Base-by-base conservation (phyloP, 2,113 vertebrate genomes). In the Laticauda laticaudata region DNA sequence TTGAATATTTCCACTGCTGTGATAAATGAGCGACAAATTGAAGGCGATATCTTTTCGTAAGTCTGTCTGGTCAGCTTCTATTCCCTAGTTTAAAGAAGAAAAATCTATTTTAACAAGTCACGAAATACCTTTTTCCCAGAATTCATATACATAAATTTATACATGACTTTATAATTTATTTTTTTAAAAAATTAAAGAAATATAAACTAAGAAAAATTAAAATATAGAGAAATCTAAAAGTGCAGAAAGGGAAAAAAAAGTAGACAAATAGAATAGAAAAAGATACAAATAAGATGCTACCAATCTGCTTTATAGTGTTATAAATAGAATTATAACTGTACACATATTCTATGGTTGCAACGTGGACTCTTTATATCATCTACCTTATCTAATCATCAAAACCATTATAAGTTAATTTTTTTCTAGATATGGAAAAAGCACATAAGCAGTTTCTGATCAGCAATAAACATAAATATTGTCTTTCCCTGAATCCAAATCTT, bases 1-100 rank as follows among this genome's bases (percentile, higher is more conserved):
- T 90, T 97, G 97, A 3, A 86, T 94, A 91, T 99, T 99, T 29
- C 99, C 99, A 7, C 98, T 99, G 96, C 97, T 97, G 97, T 99
- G 99, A 93, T 99, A 99, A 94, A 99, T 99, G 81, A 99, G 98
- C 0, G 99, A 98, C 91, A 99, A 97, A 96, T 99, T 99, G 96
- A 98, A 99, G 95, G 99, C 99, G 48, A 98, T 98, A 95, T 99
- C 99, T 97, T 98, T 98, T 51, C 97, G 97, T 95, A 99, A 96
- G 94, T 99, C 99, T 91, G 99, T 97, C 95, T 99, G 99, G 93
- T 99, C 99, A 0, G 97, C 96, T 21, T 98, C 98, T 90, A 99
- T 99, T 55, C 99, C 99, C 99, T 99, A 95, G 2, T 90, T 54
- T 43, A 24, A 24, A 34, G 5, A 12, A 34, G 12, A 18, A 90